Base-by-base conservation (phyloP, 2,888 invertebrate genomes). In the Polydrusus pterygomalis region DNA sequence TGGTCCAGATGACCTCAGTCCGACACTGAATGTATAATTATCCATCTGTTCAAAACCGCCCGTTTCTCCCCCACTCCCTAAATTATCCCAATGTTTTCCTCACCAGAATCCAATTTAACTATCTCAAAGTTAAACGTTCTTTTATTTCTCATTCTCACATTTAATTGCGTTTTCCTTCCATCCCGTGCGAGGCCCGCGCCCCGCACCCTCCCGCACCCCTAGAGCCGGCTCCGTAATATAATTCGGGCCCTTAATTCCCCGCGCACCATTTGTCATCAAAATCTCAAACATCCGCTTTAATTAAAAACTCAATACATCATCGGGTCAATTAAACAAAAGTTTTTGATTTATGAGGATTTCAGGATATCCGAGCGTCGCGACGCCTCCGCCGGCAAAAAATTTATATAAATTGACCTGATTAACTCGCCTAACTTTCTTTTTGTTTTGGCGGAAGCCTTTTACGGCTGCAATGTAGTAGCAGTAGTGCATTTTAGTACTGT, bases 221-320 rank as follows among this genome's bases (percentile, higher is more conserved):
- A n/a, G 43, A 34, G 10, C 9, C 34, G 40, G 30, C 72, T 63
- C 43, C 51, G 71, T 72, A 76, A 76, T 76, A 76, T 76, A 73
- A 77, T 51, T 63, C 77, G 49, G 34, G 60, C 58, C 68, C 68
- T 38, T 60, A 76, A 76, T 73, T 69, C 77, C 71, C 75, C 54
- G 75, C 67, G 71, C 71, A 70, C 75, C 77, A 77, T 77, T 77
- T 77, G 77, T 77, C 77, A 77, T 77, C 77, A 72, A 77, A 77
- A 77, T 77, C 77, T 77, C 77, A 77, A 72, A 77, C 77, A 77
- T 73, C 77, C 77, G 73, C 47, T 77, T 77, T 77, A 77, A 77
- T 77, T 77, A 77, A 73, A 73, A 77, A 76, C 76, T 76, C 76
- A 69, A 76, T 76, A 76, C 76, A 76, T 76, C 72, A 72, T 76